A percentile compares a stretch with the other conserved stretches of the same genome.
Evolutionary conservation across 2,113 vertebrate genomes (phyloP).

Genomic region (Nothoprocta pentlandii): DNA sequence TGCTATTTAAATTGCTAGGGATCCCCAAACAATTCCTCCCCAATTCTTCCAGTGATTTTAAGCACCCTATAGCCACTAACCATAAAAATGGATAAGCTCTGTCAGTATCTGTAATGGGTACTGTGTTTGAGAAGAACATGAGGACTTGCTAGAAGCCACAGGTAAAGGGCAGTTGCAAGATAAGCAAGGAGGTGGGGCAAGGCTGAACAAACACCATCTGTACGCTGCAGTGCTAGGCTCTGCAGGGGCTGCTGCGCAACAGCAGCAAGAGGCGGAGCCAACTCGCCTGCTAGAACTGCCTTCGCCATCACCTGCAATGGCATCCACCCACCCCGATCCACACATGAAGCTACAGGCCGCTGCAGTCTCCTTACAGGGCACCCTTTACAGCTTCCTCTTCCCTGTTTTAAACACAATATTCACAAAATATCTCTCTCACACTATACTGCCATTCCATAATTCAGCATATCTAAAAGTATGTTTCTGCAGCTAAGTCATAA

Average conservation of each 20-base stretch:
- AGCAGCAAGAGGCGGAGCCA: conserved; percentile 61
- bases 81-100: neutral
- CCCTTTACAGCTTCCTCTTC: fast-evolving
- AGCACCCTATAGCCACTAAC: neutral
- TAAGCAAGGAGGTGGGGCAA: conserved; percentile 52
- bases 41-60: neutral
- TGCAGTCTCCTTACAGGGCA: fast-evolving
- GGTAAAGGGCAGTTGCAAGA: conserved; percentile 22
- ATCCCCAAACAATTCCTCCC: neutral
- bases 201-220: conserved; percentile 67
- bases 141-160: neutral
- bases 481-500: neutral
- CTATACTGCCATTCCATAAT: fast-evolving
- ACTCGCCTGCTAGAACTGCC: neutral
- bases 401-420: neutral
- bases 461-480: too few relatives aligned
- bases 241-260: conserved; percentile 66
- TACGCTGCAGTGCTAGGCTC: conserved; percentile 42
- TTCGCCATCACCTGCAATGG: neutral
- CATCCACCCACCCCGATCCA: neutral
- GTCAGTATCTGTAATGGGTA: neutral
- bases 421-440: fast-evolving
- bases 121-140: neutral
- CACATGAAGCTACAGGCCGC: fast-evolving
- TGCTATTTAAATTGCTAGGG: neutral